A percentile compares a stretch with the other conserved stretches of the same genome.
Evolutionary conservation across 2,113 vertebrate species (phyloP).

Genomic region (Cairina moschata): DNA sequence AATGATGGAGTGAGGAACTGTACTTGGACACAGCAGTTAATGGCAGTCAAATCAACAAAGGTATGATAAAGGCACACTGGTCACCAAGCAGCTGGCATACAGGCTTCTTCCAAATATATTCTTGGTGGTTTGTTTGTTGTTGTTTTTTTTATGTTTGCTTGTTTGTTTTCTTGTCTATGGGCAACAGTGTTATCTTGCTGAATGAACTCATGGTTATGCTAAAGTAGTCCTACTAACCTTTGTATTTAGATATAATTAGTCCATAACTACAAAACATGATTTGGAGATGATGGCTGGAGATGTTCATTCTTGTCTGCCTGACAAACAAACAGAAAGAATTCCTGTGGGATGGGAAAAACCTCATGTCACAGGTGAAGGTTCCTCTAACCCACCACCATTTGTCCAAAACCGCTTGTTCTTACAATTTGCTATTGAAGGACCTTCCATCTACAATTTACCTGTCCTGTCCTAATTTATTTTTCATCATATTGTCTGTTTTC

Average conservation of each 20-base stretch:
- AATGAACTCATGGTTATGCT: not conserved
- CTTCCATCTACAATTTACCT: not conserved
- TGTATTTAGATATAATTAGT: not conserved
- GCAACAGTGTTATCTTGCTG: not conserved
- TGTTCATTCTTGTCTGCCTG: not conserved
- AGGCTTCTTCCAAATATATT: not conserved
- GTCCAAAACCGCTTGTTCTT: not conserved
- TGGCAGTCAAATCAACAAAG: not conserved
- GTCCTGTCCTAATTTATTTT: not conserved
- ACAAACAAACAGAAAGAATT: not conserved
- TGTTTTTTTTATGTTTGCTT: not conserved
- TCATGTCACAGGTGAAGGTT: not conserved
- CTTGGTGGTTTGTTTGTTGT: not conserved
- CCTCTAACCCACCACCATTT: not conserved
- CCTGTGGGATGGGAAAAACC: not conserved
- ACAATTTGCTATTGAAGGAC: not conserved
- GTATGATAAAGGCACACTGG: not conserved
- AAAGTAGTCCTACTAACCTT: not conserved
- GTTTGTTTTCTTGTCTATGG: not conserved
- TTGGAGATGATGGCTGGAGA: not conserved
- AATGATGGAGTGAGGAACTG: not conserved
- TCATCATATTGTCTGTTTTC: not conserved
- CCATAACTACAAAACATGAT: not conserved
- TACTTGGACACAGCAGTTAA: not conserved
- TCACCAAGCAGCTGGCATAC: not conserved